phyloP scores from a whole-genome alignment of 1,140 invertebrate species.

The Diorhabda sublineata region DNA sequence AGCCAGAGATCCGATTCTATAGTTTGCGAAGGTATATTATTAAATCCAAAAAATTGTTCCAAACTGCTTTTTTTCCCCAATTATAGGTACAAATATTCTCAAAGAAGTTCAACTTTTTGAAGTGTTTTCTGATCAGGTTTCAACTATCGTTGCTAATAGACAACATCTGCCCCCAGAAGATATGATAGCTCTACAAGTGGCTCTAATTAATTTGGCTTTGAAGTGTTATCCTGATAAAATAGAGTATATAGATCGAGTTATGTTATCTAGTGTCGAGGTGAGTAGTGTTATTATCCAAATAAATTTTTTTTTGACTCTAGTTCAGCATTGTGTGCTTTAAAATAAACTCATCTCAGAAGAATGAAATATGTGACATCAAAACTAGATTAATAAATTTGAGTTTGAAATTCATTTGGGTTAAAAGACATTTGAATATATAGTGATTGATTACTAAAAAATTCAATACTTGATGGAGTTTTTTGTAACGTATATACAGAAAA shows the following conservation, averaged over 20 bases:
- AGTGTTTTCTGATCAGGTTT: constrained; percentile 97
- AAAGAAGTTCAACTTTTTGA: constrained; percentile 91
- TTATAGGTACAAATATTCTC: constrained; percentile 32
- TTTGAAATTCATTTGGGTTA: too few relatives aligned
- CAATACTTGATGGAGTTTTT: too few relatives aligned
- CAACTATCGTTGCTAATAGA: constrained; percentile 87
- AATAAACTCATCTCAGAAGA: too few relatives aligned
- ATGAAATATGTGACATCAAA: too few relatives aligned
- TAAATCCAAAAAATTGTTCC: not conserved
- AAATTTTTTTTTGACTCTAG: not conserved
- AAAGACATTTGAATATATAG: too few relatives aligned
- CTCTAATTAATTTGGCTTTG: constrained; percentile 89
- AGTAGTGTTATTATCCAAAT: constrained; percentile 1
- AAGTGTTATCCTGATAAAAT: constrained; percentile 94
- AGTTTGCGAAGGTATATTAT: constrained; percentile 28
- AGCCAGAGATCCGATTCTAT: constrained; percentile 65
- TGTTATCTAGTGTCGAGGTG: constrained; percentile 78
- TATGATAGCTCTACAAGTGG: constrained; percentile 92
- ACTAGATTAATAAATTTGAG: not conserved
- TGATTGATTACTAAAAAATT: too few relatives aligned
- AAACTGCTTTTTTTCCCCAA: not conserved
- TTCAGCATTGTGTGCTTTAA: too few relatives aligned
- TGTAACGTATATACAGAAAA: too few relatives aligned
- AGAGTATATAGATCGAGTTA: constrained; percentile 93
- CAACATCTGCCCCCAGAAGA: constrained; percentile 94